Percentiles rank a stretch among this genome's conserved stretches.
Conservation (phyloP, 2,797 vertebrate species). For the Oophaga sylvatica region DNA sequence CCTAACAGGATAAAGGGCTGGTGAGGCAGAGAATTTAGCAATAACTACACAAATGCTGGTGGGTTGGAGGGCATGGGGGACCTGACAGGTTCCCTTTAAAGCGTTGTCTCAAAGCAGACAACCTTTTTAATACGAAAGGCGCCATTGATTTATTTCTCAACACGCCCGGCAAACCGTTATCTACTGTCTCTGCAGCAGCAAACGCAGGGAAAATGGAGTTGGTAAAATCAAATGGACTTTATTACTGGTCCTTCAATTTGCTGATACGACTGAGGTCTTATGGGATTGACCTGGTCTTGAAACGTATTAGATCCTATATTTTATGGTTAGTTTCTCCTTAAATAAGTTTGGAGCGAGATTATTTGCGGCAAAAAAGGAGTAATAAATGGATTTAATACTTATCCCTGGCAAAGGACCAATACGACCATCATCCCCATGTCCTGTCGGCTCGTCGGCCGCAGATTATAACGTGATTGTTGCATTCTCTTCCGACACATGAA, state of each 20-base stretch:
- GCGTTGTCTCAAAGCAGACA: too few species aligned
- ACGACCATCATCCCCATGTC: constrained; percentile 10
- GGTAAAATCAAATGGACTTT: not conserved
- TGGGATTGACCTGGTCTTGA: not conserved
- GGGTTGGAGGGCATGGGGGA: too few species aligned
- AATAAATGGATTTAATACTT: constrained; percentile 44
- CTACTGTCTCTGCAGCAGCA: too few species aligned
- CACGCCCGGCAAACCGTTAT: too few species aligned
- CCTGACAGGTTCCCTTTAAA: too few species aligned
- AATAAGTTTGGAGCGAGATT: not conserved
- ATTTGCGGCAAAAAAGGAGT: not conserved
- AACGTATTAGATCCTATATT: not conserved
- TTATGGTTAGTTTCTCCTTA: constrained; percentile 1
- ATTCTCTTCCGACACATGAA: constrained; percentile 33
- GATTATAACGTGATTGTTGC: constrained; percentile 34
- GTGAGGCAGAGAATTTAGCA: too few species aligned
- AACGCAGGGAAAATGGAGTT: not conserved
- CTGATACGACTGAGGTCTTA: not conserved
- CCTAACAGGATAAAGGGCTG: too few species aligned
- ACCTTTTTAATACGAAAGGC: too few species aligned
- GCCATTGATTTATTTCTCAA: too few species aligned
- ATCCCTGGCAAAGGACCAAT: constrained; percentile 17
- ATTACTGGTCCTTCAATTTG: not conserved
- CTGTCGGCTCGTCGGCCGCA: constrained; percentile 3
- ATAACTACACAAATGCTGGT: too few species aligned